phyloP scores from a whole-genome alignment of 2,888 invertebrate genomes.

The Lasioglossum villosulum region DNA sequence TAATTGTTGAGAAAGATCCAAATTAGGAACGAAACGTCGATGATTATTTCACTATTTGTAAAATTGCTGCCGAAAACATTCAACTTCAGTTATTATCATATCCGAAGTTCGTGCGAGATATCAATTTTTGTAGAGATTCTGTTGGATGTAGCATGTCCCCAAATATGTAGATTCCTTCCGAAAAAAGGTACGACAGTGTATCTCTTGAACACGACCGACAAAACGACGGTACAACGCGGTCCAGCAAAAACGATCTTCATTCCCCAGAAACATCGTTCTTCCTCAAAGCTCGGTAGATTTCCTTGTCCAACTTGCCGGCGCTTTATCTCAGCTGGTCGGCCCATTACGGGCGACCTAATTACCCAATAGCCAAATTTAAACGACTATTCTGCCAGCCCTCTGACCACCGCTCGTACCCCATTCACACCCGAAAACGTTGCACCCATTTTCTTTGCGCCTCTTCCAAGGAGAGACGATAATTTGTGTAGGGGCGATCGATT shows the following conservation, averaged over 20 bases:
- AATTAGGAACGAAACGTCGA: too few species aligned
- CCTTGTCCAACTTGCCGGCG: neutral
- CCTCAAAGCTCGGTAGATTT: neutral
- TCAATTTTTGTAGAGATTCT: too few species aligned
- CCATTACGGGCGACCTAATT: constrained; percentile 8
- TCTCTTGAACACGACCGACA: neutral
- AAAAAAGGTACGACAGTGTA: neutral
- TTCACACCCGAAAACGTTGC: neutral
- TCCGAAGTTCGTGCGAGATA: neutral
- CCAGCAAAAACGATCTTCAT: neutral
- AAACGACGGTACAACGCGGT: neutral
- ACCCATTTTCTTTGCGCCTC: neutral
- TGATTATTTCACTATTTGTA: too few species aligned
- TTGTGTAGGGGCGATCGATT: too few species aligned
- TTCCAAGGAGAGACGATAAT: neutral
- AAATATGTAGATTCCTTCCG: neutral
- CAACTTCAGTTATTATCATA: too few species aligned
- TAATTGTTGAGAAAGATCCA: too few species aligned
- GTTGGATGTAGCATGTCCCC: too few species aligned
- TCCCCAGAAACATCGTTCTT: neutral
- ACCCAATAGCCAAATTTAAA: neutral
- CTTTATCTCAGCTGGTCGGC: constrained; percentile 7
- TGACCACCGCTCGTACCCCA: neutral
- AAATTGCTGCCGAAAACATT: too few species aligned
- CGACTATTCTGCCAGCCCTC: neutral